phyloP scores from a whole-genome alignment of 2,113 vertebrate genomes.

The Suncus etruscus region DNA sequence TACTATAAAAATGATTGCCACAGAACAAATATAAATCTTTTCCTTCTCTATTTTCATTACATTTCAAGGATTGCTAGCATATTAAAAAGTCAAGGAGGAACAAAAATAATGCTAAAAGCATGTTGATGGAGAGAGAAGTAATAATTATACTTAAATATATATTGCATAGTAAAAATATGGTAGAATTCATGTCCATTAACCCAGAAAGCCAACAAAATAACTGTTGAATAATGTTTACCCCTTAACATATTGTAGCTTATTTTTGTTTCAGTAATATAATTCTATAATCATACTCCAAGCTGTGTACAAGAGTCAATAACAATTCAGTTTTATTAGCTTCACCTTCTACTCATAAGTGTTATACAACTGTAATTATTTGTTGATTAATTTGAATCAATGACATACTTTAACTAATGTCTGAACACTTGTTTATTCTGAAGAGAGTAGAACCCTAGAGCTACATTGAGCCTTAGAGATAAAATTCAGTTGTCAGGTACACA shows the following conservation, averaged over 20 bases:
- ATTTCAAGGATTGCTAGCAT: background rate
- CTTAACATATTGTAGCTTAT: background rate
- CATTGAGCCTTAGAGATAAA: slow-evolving; percentile 39
- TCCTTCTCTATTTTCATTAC: slow-evolving; percentile 4
- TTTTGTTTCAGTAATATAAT: slow-evolving; percentile 28
- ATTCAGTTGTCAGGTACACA: slow-evolving; percentile 51
- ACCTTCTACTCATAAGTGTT: slow-evolving; percentile 48
- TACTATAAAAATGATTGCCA: background rate
- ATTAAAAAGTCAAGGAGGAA: slow-evolving; percentile 24
- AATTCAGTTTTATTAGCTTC: slow-evolving; percentile 62
- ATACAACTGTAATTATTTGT: slow-evolving; percentile 51
- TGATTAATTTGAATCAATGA: slow-evolving; percentile 63
- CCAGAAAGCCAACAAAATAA: background rate
- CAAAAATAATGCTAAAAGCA: background rate
- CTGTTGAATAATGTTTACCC: background rate
- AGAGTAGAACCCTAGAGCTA: background rate
- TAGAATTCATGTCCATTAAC: background rate
- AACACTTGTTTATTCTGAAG: slow-evolving; percentile 8
- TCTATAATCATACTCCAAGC: background rate
- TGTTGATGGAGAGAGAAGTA: background rate
- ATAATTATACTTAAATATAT: slow-evolving; percentile 2
- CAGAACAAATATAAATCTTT: background rate
- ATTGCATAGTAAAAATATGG: background rate
- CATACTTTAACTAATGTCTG: slow-evolving; percentile 26
- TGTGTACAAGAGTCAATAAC: slow-evolving; percentile 43